These are phyloP conservation scores for Portunus trituberculatus DNA, from an alignment of 1,140 invertebrate genomes.

Conservation along the genomic window DNA sequence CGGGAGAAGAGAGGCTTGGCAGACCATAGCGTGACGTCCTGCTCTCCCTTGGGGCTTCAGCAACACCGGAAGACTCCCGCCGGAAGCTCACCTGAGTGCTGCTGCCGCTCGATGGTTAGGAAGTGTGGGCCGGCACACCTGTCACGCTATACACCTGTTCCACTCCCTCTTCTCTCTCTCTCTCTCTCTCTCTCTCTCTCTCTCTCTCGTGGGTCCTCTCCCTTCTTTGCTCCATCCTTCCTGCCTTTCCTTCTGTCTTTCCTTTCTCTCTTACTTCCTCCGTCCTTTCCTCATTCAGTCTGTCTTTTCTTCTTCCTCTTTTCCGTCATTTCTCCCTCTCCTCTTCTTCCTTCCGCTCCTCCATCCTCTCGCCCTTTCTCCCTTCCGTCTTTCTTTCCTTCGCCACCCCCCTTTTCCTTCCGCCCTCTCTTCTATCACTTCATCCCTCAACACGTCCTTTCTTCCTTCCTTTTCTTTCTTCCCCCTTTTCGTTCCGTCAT, in stretches of 20 bases:
- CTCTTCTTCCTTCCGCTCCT: not conserved
- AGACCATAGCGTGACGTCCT: not conserved
- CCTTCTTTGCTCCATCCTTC: not conserved
- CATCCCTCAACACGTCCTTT: not conserved
- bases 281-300: not conserved
- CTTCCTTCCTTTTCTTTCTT: not conserved
- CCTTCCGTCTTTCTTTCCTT: too few relatives aligned
- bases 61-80: not conserved
- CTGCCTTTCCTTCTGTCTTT: not conserved
- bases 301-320: not conserved
- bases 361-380: too few relatives aligned
- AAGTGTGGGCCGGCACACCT: not conserved
- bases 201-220: not conserved
- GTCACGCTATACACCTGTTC: conserved; percentile 5
- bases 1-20: not conserved
- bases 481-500: not conserved
- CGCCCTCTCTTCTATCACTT: not conserved
- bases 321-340: not conserved
- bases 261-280: not conserved
- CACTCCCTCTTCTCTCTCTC: not conserved
- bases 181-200: too few relatives aligned
- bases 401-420: not conserved
- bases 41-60: not conserved
- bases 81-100: conserved; percentile 17
- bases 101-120: not conserved